Evolutionary conservation across 2,797 vertebrate genomes (phyloP), one percentile per base, ranked within the genome.

Genomic region (Acanthurus tractus): DNA sequence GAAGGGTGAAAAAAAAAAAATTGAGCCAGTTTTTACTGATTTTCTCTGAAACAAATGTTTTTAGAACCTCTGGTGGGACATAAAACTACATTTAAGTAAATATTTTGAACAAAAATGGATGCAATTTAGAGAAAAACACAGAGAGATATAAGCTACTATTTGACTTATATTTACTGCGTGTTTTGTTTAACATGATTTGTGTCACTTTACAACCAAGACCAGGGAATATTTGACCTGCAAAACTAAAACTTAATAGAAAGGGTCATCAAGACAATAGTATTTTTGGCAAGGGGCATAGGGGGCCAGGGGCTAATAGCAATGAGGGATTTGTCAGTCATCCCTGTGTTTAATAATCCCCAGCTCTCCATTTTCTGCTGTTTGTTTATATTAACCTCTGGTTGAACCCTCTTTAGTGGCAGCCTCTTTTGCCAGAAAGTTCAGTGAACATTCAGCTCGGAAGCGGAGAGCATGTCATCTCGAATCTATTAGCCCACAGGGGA

Each of bases 341-440:
- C 93, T 94, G 95, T 90, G 93, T 97, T 96, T 97, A 97, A 97
- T 96, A 97, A 97, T 96, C 96, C 96, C 94, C 93, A 70, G 94
- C 94, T 94, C 96, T 96, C 96, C 94, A 95, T 95, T 96, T 97
- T 97, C 95, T 95, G 93, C 95, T 96, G 96, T 97, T 97, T 94
- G 96, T 97, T 98, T 98, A 97, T 96, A 96, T 97, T 99, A 97
- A 99, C 97, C 98, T 97, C 96, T 96, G 94, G 70, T 89, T 99
- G 98, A 99, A 98, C 97, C 96, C 97, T 96, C 96, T 98, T 97
- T 95, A 96, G 96, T 96, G 96, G 96, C 97, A 97, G 96, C 96
- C 95, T 94, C 94, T 29, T 95, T 94, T 86, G 92, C 96, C 96
- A 96, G 97, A 97, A 97, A 97, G 96, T 97, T 97, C 96, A 97